Evolutionary conservation across 2,888 invertebrate genomes (phyloP).

Genomic region (Lasioglossum leucozonium): DNA sequence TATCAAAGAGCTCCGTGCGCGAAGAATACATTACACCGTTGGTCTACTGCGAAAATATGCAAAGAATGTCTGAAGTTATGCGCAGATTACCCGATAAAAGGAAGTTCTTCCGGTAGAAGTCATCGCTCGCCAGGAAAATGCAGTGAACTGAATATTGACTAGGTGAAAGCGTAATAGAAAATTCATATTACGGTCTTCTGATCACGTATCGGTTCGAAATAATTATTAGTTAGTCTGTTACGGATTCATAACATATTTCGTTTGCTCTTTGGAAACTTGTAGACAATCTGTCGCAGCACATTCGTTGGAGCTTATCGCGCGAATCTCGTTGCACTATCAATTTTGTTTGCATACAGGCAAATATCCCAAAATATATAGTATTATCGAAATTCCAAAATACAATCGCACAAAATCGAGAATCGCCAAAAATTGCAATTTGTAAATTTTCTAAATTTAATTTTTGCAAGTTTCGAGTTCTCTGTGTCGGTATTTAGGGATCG

Average conservation of each 20-base stretch:
- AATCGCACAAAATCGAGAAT: not conserved
- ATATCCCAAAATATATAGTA: too few relatives aligned
- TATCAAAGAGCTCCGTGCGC: not conserved
- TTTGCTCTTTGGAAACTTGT: not conserved
- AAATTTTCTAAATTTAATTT: not conserved
- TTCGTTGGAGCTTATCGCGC: not conserved
- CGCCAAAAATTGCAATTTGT: not conserved
- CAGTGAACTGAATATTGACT: conserved; percentile 30
- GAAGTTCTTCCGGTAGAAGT: not conserved
- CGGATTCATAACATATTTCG: not conserved
- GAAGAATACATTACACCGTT: not conserved
- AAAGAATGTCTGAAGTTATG: not conserved
- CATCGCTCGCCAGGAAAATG: conserved; percentile 17
- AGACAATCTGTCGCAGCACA: not conserved
- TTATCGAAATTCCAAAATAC: not conserved
- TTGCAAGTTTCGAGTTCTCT: not conserved
- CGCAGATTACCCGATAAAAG: not conserved
- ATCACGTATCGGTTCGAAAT: conserved; percentile 24
- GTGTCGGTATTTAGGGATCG: not conserved
- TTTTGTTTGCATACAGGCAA: not conserved
- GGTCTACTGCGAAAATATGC: not conserved
- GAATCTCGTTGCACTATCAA: not conserved
- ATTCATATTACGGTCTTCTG: conserved; percentile 30
- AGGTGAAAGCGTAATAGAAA: conserved; percentile 48
- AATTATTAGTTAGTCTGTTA: conserved; percentile 1